Base-by-base conservation (phyloP, 2,113 vertebrate genomes). In the Gorsachius goisagi region DNA sequence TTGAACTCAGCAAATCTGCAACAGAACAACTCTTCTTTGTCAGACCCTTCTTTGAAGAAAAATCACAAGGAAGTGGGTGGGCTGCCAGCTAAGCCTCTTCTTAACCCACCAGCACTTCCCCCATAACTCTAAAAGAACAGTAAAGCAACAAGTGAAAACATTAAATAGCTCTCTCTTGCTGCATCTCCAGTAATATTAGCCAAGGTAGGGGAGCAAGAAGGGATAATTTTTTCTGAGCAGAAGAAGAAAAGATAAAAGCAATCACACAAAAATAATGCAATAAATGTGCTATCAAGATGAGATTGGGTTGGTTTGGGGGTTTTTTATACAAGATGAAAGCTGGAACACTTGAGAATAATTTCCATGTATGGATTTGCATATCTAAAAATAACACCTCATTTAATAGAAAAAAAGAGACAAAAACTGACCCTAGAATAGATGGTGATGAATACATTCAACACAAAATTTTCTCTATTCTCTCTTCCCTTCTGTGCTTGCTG, bases 341-440 rank as follows among this genome's bases (percentile, higher is more conserved):
- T 44, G 35, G 33, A 95, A 67, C 77, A 88, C 62, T 93, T 82
- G n/a, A 91, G 85, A 95, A 94, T 88, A 88, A 94, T 96, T 96
- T 96, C 86, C 49, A 72, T 81, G 60, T 83, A 92, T 71, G 37
- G 72, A 92, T 92, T 83, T 93, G 18, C 64, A 92, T 90, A 50
- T 47, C 93, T 94, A 97, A 96, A 97, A 96, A 95, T 96, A 96
- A 78, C 56, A 74, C 24, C 30, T 92, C 37, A 85, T 90, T 91
- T 91, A 90, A 84, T n/a, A 50, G 8, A 59, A 73, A 22, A 85
- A 74, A 59, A 66, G 39, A 4, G 3, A 56, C 45, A 69, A 90
- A 64, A 96, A 95, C 71, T 93, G 49, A 79, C 90, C 88, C 50
- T 89, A 78, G 87, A 95, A 94, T 86, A 96, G 69, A 88, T 68